Evolutionary conservation across 2,888 invertebrate genomes (phyloP), one percentile per base, ranked within the genome.

Genomic region (Chelonus formosanus): DNA sequence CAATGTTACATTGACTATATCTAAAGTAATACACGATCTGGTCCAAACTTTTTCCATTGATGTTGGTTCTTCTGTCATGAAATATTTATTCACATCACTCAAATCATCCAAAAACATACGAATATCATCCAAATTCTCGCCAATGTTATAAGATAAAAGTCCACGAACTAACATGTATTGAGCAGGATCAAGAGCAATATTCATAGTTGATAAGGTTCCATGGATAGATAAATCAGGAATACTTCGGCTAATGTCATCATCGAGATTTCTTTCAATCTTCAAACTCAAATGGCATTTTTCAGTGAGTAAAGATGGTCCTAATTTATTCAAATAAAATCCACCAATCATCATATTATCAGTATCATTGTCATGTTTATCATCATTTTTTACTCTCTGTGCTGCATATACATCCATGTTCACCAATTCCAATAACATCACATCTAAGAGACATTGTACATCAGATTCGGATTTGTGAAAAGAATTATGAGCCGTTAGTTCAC

Each of bases 81-180:
- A 70, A 20, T 74, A 78, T 1, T 77, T 78, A 0, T 66, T 67
- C 0, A 69, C 80, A 69, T 69, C 78, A 67, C 70, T 78, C 58
- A 76, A 7, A 43, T 83, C 78, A 8, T 79, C 77, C 69, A 78
- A 75, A 36, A 79, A 79, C 3, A 71, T 65, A 70, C 71, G 85
- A 55, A 91, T 86, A 73, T 91, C 90, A 71, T 92, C 92, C 8
- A 93, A 88, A 74, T 89, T 88, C 84, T 97, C 97, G 1, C 95
- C 96, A 70, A 98, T 90, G 86, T 98, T 98, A 85, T 94, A 93
- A 3, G 91, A 89, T 5, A 98, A 86, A 67, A 98, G 88, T 20
- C 96, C 97, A 68, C 94, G 89, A 61, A 98, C 89, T 50, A 97
- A 86, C 82, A 92, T 91, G 85, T 96, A 97, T 84, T 97, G 96